Evolutionary conservation across 2,888 invertebrate species (phyloP), one percentile per base, ranked within the genome.

Genomic region (Mythimna vitellina): DNA sequence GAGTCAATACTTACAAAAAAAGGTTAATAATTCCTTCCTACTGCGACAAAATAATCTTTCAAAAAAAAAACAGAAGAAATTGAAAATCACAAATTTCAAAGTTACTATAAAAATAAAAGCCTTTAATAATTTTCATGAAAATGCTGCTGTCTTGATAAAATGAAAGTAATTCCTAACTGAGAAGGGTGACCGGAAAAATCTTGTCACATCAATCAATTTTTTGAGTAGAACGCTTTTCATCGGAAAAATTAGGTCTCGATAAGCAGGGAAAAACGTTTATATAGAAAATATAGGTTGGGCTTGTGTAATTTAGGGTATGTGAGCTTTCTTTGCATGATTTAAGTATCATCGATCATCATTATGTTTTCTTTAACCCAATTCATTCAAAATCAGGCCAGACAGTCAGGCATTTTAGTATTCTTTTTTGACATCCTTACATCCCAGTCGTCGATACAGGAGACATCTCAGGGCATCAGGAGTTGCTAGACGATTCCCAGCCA

Each of bases 141-240:
- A 77, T 76, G 81, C 72, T 56, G 76, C 68, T 76, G 74, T 78
- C 73, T 74, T 78, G 76, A 73, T 79, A 80, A 82, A 84, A 77
- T 82, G 70, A 75, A 83, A 84, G 77, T 78, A 74, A 78, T 80
- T 78, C 46, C 64, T 54, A 65, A 65, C 73, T 78, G 22, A 70
- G 69, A 65, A 79, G 70, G 76, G 80, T 80, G 73, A 82, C 78
- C 78, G 77, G 65, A 83, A 86, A 88, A 85, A 88, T 87, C 87
- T 86, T 89, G 89, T 89, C 89, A 84, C 90, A 92, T 93, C 92
- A 92, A 93, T 93, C 93, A 92, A 61, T 67, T 89, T 84, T 86
- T 86, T 87, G 82, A 87, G 85, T 83, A 82, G 87, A 89, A 89
- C 86, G 87, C 84, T 90, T 92, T 91, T 90, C 89, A 91, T 91